These are phyloP conservation scores for Cyclura pinguis DNA, from an alignment of 2,797 vertebrate genomes.

Conservation along the genomic window DNA sequence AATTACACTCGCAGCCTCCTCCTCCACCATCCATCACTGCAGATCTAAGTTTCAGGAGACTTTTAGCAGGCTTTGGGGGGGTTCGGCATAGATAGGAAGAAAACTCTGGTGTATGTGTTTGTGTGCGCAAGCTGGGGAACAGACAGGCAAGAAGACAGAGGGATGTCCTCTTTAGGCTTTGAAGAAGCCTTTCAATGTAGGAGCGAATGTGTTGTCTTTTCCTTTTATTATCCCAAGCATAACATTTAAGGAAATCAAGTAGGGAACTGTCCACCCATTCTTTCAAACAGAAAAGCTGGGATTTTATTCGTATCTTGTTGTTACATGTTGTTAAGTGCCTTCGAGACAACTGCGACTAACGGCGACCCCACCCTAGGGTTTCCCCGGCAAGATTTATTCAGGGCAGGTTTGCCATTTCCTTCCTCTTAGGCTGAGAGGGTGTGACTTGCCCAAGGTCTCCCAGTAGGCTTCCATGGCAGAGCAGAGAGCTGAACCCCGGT, in stretches of 20 bases:
- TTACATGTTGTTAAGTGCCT: too few species aligned
- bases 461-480: too few species aligned
- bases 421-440: too few species aligned
- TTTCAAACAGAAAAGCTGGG: too few species aligned
- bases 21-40: constrained; percentile 50
- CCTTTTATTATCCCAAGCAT: neutral
- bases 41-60: constrained; percentile 20
- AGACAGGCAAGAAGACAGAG: neutral
- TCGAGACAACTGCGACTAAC: too few species aligned
- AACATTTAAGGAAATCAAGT: neutral
- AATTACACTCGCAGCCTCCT: constrained; percentile 63
- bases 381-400: too few species aligned
- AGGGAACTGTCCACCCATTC: neutral
- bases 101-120: neutral
- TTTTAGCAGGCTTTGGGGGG: accelerated
- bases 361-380: too few species aligned
- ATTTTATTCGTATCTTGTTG: too few species aligned
- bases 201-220: neutral
- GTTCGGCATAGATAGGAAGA: accelerated
- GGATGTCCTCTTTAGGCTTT: neutral
- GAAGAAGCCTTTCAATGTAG: neutral
- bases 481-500: too few species aligned
- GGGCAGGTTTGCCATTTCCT: too few species aligned
- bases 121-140: too few species aligned
- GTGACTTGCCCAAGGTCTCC: too few species aligned